These are phyloP conservation scores for Bettongia penicillata DNA, from an alignment of 2,113 vertebrate genomes.

Conservation along the genomic window DNA sequence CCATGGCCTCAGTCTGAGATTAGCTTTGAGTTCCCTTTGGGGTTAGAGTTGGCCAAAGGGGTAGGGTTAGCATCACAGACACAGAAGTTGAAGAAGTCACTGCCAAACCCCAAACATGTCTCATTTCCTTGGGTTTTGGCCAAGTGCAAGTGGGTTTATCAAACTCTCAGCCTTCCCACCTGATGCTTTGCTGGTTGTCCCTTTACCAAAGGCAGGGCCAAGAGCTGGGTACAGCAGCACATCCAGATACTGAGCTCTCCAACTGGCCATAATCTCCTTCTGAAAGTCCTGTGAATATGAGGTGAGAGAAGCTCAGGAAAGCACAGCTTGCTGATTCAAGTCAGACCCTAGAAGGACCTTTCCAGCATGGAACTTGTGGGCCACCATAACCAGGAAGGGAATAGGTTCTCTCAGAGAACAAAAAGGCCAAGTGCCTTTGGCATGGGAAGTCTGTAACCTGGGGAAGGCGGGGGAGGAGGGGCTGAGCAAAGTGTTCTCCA, in stretches of 20 bases:
- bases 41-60: not conserved
- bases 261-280: slow-evolving; percentile 84
- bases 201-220: slow-evolving; percentile 83
- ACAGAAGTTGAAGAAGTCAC: not conserved
- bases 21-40: not conserved
- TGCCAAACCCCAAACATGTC: too few species aligned
- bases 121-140: too few species aligned
- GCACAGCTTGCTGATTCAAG: not conserved
- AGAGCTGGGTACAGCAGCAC: slow-evolving; percentile 88
- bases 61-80: not conserved
- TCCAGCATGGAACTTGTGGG: not conserved
- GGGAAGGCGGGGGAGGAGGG: not conserved
- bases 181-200: slow-evolving; percentile 73
- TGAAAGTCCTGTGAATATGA: slow-evolving; percentile 82
- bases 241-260: slow-evolving; percentile 87
- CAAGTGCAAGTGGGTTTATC: not conserved
- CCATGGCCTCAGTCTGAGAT: not conserved
- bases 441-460: not conserved
- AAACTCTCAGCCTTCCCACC: slow-evolving; percentile 75
- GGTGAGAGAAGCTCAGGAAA: not conserved
- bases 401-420: not conserved
- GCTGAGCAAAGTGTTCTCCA: not conserved
- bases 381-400: not conserved
- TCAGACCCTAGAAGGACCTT: not conserved
- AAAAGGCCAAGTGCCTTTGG: not conserved